These are phyloP conservation scores for Amia ocellicauda DNA, from an alignment of 2,113 vertebrate genomes.

Conservation along the genomic window DNA sequence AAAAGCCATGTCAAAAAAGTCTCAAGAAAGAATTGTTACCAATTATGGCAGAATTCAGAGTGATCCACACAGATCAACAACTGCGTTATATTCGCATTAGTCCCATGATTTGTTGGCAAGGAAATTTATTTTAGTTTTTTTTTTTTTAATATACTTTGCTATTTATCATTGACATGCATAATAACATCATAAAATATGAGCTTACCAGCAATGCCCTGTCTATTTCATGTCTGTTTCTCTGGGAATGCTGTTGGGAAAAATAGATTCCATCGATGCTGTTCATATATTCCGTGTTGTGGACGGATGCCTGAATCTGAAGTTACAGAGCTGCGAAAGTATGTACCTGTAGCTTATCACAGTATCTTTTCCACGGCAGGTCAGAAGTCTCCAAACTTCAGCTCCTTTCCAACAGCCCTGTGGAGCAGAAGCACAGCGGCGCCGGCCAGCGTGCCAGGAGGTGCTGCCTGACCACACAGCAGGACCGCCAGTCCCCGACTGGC, in stretches of 20 bases:
- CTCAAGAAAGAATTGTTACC: conserved; percentile 52
- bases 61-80: too few species aligned
- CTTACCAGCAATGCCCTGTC: too few species aligned
- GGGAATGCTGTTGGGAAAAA: too few species aligned
- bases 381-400: conserved; percentile 44
- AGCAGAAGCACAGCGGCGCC: conserved; percentile 29
- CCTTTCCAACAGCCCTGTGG: conserved; percentile 18
- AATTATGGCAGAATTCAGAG: background rate
- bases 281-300: too few species aligned
- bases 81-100: too few species aligned
- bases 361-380: conserved; percentile 55
- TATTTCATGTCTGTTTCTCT: too few species aligned
- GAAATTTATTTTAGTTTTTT: background rate
- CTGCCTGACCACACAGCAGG: conserved; percentile 43
- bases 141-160: background rate
- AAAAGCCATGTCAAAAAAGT: conserved; percentile 43
- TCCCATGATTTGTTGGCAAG: background rate
- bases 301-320: too few species aligned
- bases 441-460: conserved; percentile 25
- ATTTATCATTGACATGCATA: too few species aligned
- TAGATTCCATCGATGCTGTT: too few species aligned
- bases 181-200: too few species aligned
- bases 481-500: conserved; percentile 57
- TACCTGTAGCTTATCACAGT: too few species aligned
- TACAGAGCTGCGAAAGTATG: too few species aligned